Conservation (phyloP, 2,797 vertebrate species). For the Fratercula arctica region DNA sequence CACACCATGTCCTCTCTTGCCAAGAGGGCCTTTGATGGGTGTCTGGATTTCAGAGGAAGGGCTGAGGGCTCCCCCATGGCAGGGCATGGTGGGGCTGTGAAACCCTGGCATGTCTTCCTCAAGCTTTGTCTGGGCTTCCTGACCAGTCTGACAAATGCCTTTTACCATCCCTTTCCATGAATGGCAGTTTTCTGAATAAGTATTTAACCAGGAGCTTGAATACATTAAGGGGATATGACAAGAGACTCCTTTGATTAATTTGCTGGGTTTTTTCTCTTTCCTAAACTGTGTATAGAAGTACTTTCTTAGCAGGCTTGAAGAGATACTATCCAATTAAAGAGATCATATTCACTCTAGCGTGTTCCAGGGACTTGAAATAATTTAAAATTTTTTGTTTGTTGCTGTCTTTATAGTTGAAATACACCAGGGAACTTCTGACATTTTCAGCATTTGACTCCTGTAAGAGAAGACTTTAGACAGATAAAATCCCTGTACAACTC, state of each 20-base stretch:
- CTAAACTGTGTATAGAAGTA: not conserved
- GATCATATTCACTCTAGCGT: not conserved
- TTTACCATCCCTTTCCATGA: not conserved
- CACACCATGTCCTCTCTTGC: rapidly evolving
- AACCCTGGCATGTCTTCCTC: not conserved
- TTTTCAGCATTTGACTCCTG: slow-evolving; percentile 58
- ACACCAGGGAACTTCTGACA: not conserved
- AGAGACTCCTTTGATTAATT: not conserved
- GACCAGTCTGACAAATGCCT: not conserved
- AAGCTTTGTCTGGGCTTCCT: not conserved
- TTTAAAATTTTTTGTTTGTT: not conserved
- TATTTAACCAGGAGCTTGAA: not conserved
- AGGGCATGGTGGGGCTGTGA: rapidly evolving
- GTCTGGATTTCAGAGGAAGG: not conserved
- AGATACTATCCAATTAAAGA: not conserved
- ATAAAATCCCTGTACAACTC: slow-evolving; percentile 41
- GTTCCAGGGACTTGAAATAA: not conserved
- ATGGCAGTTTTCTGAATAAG: not conserved
- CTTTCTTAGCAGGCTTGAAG: not conserved
- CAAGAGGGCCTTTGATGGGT: not conserved
- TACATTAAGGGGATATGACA: not conserved
- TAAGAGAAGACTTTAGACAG: slow-evolving; percentile 19
- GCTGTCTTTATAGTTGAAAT: slow-evolving; percentile 38
- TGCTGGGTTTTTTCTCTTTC: not conserved
- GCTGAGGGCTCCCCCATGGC: not conserved